Percentiles rank a stretch among this genome's conserved stretches.
Evolutionary conservation across 1,140 invertebrate species (phyloP).

Genomic region (Bicyclus anynana): DNA sequence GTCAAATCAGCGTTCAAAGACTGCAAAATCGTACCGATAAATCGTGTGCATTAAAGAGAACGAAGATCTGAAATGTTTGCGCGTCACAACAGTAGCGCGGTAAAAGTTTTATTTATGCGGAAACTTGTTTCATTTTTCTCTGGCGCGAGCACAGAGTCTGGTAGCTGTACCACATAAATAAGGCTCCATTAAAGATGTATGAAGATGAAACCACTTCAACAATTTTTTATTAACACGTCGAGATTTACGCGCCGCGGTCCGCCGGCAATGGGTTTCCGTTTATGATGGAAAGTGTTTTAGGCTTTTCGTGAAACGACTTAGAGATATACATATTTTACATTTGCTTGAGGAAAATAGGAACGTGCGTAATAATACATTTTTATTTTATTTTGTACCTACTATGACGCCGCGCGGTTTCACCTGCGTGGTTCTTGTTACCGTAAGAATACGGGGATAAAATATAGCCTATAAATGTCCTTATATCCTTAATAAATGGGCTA

Average conservation of each 20-base stretch:
- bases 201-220: slow-evolving; percentile 3
- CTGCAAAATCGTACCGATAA: not conserved
- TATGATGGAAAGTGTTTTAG: not conserved
- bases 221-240: not conserved
- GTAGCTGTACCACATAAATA: not conserved
- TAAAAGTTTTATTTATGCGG: slow-evolving; percentile 62
- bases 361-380: too few relatives aligned
- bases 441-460: too few relatives aligned
- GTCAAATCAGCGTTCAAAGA: too few relatives aligned
- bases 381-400: too few relatives aligned
- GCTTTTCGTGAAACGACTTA: too few relatives aligned
- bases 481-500: too few relatives aligned
- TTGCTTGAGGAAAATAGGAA: too few relatives aligned
- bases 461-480: too few relatives aligned
- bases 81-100: slow-evolving; percentile 40
- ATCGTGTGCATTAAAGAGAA: too few relatives aligned
- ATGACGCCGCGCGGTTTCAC: too few relatives aligned
- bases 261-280: not conserved
- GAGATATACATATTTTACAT: too few relatives aligned
- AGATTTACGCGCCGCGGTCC: not conserved
- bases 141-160: slow-evolving; percentile 42
- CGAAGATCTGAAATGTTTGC: slow-evolving; percentile 35
- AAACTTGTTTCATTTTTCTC: slow-evolving; percentile 67
- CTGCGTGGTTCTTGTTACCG: too few relatives aligned
- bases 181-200: slow-evolving; percentile 2